Percentiles rank a stretch among this genome's conserved stretches.
Evolutionary conservation across 2,113 vertebrate species (phyloP).

Genomic region (Tamias sibiricus): DNA sequence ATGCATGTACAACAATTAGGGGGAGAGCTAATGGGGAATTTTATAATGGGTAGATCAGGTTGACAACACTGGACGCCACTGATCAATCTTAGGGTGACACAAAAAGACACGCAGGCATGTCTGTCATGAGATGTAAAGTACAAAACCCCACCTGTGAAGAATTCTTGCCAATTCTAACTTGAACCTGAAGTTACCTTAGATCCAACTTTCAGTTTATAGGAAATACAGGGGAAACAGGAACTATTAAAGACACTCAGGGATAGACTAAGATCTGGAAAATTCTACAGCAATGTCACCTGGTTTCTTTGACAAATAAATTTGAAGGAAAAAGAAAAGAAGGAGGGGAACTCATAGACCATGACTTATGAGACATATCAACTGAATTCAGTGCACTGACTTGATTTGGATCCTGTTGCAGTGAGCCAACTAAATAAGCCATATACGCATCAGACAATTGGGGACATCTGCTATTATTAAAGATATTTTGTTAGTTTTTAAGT

Average conservation of each 20-base stretch:
- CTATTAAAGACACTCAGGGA: not conserved
- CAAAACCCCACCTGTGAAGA: not conserved
- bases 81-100: not conserved
- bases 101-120: not conserved
- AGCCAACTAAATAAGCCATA: not conserved
- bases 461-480: not conserved
- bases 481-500: slow-evolving; percentile 33
- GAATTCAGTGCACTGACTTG: not conserved
- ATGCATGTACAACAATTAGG: not conserved
- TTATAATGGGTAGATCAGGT: not conserved
- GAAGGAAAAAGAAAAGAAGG: not conserved
- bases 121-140: not conserved
- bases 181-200: not conserved
- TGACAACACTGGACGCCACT: not conserved
- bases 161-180: not conserved
- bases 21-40: not conserved
- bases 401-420: not conserved
- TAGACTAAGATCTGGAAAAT: not conserved
- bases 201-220: not conserved
- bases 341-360: not conserved
- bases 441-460: not conserved
- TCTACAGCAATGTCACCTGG: not conserved
- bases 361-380: not conserved
- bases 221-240: not conserved
- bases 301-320: slow-evolving; percentile 10